Percentiles rank a stretch among this genome's conserved stretches.
Conservation (phyloP, 1,140 invertebrate genomes). For the Drosophila teissieri region DNA sequence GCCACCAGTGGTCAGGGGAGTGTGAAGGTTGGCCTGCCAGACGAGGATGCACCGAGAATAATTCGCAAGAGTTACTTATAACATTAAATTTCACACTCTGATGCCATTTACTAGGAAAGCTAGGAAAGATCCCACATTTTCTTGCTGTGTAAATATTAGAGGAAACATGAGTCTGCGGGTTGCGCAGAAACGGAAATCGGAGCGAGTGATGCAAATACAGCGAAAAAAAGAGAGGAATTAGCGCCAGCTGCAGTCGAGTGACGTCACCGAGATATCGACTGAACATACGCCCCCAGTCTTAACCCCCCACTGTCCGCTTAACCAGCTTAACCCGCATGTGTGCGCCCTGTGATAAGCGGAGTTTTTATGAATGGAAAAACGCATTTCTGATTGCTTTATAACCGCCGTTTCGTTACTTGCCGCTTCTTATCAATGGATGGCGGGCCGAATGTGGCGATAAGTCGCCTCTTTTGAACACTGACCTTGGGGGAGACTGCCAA, state of each 20-base stretch:
- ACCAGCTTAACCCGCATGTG: slow-evolving; percentile 20
- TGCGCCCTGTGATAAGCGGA: slow-evolving; percentile 50
- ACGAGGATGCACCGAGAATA: neutral
- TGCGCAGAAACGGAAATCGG: slow-evolving; percentile 40
- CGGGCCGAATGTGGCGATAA: slow-evolving; percentile 11
- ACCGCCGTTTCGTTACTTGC: slow-evolving; percentile 32
- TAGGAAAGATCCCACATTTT: neutral
- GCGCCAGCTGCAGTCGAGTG: slow-evolving; percentile 71
- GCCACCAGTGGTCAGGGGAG: neutral
- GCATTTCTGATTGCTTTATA: slow-evolving; percentile 72
- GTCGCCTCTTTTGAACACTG: slow-evolving; percentile 69
- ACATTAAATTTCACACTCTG: neutral
- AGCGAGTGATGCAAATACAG: slow-evolving; percentile 18
- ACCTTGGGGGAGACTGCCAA: slow-evolving; percentile 51
- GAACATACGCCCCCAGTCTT: slow-evolving; percentile 43
- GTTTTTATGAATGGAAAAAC: slow-evolving; percentile 76
- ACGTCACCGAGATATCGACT: slow-evolving; percentile 57
- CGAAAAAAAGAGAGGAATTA: slow-evolving; percentile 36
- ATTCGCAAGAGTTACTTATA: neutral
- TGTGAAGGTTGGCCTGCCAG: neutral
- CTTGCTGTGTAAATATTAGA: neutral
- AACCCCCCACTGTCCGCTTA: slow-evolving; percentile 7
- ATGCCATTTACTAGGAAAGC: too few relatives aligned
- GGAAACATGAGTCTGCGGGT: slow-evolving; percentile 34
- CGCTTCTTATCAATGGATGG: slow-evolving; percentile 60